Evolutionary conservation across 2,888 invertebrate genomes (phyloP).

Genomic region (Cylindroiulus punctatus): DNA sequence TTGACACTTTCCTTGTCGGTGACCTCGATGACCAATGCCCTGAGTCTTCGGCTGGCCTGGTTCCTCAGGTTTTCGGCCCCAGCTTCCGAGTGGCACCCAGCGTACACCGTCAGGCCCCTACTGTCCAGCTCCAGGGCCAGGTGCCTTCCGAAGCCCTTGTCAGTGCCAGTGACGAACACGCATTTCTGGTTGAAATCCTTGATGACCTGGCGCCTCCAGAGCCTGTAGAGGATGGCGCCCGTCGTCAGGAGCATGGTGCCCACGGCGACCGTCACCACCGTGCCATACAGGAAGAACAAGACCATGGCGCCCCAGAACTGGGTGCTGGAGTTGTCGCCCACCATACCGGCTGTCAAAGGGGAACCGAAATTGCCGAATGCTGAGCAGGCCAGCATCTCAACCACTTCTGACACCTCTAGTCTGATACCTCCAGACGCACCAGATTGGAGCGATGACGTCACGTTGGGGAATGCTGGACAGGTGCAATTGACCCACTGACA

Average conservation of each 20-base stretch:
- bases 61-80: slow-evolving; percentile 50
- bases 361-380: not conserved
- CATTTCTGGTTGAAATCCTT: slow-evolving; percentile 48
- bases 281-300: not conserved
- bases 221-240: not conserved
- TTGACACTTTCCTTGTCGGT: slow-evolving; percentile 50
- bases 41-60: slow-evolving; percentile 6
- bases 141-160: slow-evolving; percentile 53
- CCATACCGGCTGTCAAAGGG: not conserved
- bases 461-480: not conserved
- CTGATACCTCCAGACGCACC: not conserved
- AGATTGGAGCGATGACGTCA: not conserved
- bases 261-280: not conserved
- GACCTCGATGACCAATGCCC: slow-evolving; percentile 53
- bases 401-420: not conserved
- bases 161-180: slow-evolving; percentile 55
- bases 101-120: slow-evolving; percentile 53
- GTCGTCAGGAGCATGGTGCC: not conserved
- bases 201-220: slow-evolving; percentile 42
- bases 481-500: too few species aligned
- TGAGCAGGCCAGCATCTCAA: not conserved
- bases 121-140: slow-evolving; percentile 54
- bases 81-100: slow-evolving; percentile 55
- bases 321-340: not conserved
- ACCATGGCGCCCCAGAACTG: not conserved